Base-by-base conservation (phyloP, 2,797 vertebrate genomes). In the Serranus cabrilla region DNA sequence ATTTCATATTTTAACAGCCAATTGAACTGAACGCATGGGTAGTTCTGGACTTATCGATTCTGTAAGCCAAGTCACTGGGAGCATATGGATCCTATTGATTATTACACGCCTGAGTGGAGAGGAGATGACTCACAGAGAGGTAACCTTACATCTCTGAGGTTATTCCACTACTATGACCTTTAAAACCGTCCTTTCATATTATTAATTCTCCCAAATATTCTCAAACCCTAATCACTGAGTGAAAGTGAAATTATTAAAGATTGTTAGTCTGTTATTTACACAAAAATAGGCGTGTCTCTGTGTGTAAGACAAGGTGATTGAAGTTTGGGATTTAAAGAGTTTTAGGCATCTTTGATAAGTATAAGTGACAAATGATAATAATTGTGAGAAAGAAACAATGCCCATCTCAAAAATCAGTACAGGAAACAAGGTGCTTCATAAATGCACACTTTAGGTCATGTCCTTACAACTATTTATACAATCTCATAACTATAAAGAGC, bases 81-180 rank as follows among this genome's bases (percentile, higher is more conserved):
- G 43, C 55, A 39, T 81, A 93, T 89, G 77, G 90, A 94, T 85
- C 75, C 57, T 80, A 92, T 93, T 91, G 89, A 93, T 93, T 92
- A 81, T 84, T 74, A 78, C 37, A 76, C 34, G 71, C 76, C 84
- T 87, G 85, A 64, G 78, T 85, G 86, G 80, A 84, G 67, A 77
- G 67, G 61, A 87, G 84, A 84, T 77, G 82, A 86, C 78, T 91
- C 78, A 79, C 75, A 65, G 43, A 63, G 69, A 72, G 78, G 82
- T 86, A 87, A 92, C 89, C 82, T 85, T 70, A 10, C 84, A 85
- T 86, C 89, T 88, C 69, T 73, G 80, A 89, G 85, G 89, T 87
- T 85, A 83, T 60, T 37, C 61, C 62, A 60, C 73, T 76, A 69
- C 72, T 67, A 34, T 88, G 89, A 93, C 94, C 91, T 93, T 93